Percentiles rank a stretch among this genome's conserved stretches.
These are phyloP conservation scores for Contarinia nasturtii DNA, from an alignment of 1,140 invertebrate genomes.

Conservation along the genomic window DNA sequence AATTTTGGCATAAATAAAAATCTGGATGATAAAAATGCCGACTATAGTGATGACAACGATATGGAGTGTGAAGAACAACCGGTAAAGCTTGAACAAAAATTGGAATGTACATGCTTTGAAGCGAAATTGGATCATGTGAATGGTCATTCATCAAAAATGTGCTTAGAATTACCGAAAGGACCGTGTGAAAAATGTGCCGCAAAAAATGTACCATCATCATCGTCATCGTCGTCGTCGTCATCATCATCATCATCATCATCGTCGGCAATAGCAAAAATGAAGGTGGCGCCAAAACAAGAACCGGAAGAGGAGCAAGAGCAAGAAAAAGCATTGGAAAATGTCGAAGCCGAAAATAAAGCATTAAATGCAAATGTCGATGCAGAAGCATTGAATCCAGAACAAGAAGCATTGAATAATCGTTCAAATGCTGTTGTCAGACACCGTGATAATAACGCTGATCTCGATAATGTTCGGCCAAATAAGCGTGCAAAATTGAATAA, in stretches of 20 bases:
- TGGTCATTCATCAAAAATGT: conserved; percentile 2
- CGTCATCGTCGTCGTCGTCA: not conserved
- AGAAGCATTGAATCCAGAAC: not conserved
- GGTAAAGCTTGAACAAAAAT: not conserved
- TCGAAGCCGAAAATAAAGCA: not conserved
- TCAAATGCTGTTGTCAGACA: not conserved
- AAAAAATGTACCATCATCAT: not conserved
- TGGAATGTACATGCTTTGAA: not conserved
- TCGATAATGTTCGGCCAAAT: conserved; percentile 1
- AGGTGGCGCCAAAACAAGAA: not conserved
- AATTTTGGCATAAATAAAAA: not conserved
- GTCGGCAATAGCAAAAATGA: not conserved
- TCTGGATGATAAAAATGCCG: not conserved
- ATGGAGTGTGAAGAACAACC: not conserved
- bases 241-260: not conserved
- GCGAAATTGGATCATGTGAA: conserved; percentile 2
- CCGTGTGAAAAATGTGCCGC: conserved; percentile 2
- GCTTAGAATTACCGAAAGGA: not conserved
- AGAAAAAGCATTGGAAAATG: not conserved
- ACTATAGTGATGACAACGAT: not conserved
- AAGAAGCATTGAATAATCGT: not conserved
- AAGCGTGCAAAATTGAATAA: conserved; percentile 5
- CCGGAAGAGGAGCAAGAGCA: not conserved
- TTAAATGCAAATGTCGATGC: not conserved
- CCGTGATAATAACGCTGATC: not conserved